Conservation (phyloP, 2,888 invertebrate species). For the Harpalus rubripes region DNA sequence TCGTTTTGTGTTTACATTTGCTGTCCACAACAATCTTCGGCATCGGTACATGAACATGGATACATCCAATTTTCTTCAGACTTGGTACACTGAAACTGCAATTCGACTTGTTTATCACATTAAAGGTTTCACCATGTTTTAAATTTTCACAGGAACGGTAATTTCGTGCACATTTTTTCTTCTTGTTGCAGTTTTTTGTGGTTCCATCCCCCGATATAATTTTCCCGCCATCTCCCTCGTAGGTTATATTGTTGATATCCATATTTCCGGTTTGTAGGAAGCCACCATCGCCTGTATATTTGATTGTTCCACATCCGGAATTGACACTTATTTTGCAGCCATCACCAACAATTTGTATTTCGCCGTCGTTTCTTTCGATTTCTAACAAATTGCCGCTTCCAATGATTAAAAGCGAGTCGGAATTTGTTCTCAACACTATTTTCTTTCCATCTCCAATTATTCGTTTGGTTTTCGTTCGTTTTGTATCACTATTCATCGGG, state of each 20-base stretch:
- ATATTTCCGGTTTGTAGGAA: conserved; percentile 67
- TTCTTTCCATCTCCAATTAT: conserved; percentile 57
- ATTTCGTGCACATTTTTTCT: not conserved
- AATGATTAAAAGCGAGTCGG: conserved; percentile 64
- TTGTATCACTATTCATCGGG: conserved; percentile 25
- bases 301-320: conserved; percentile 68
- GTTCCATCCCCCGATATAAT: conserved; percentile 51
- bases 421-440: conserved; percentile 56
- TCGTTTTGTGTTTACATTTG: conserved; percentile 30
- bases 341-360: conserved; percentile 69
- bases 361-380: conserved; percentile 69
- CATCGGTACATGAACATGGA: conserved; percentile 35
- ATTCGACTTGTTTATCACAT: conserved; percentile 32
- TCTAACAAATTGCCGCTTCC: conserved; percentile 69
- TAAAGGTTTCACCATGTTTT: not conserved
- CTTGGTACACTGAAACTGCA: conserved; percentile 27
- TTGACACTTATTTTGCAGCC: conserved; percentile 67
- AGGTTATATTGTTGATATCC: conserved; percentile 65
- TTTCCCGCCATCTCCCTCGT: conserved; percentile 68
- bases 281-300: conserved; percentile 70
- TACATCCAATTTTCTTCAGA: not conserved
- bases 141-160: conserved; percentile 27
- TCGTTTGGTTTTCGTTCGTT: conserved; percentile 45
- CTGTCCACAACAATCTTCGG: not conserved
- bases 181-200: not conserved